These are phyloP conservation scores for Labeo rohita DNA, from an alignment of 2,113 vertebrate species.

Conservation along the genomic window DNA sequence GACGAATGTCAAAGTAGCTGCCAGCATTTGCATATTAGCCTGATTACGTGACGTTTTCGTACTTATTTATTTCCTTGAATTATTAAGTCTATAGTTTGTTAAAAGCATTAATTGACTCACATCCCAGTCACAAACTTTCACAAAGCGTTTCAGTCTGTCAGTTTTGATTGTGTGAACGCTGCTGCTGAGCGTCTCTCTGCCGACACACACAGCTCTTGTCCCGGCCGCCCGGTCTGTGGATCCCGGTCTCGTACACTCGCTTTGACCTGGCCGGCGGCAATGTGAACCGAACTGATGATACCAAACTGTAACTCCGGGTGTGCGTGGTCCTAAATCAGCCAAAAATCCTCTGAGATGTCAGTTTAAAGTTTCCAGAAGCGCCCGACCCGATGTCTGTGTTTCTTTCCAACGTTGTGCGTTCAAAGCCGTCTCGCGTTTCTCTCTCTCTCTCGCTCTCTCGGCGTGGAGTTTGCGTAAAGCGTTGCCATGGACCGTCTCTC, in stretches of 20 bases:
- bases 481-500: constrained; percentile 59
- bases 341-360: background rate
- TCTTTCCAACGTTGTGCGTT: background rate
- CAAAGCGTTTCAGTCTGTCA: background rate
- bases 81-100: background rate
- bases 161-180: background rate
- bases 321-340: background rate
- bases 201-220: constrained; percentile 5
- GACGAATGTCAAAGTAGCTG: background rate
- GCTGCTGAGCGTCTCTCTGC: constrained; percentile 2
- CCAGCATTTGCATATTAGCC: background rate
- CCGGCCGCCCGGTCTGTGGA: background rate
- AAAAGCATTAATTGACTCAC: constrained; percentile 10
- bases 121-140: constrained; percentile 31
- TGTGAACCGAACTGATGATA: constrained; percentile 30
- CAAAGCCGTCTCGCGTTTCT: constrained; percentile 37
- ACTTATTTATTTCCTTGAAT: background rate
- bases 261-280: constrained; percentile 65
- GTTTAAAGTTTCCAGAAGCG: constrained; percentile 22
- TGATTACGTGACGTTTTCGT: background rate
- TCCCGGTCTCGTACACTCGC: constrained; percentile 33
- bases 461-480: constrained; percentile 58
- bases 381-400: background rate
- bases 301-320: background rate
- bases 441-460: constrained; percentile 44